phyloP scores from a whole-genome alignment of 2,888 invertebrate species.

The Amblyjoppa proteus region DNA sequence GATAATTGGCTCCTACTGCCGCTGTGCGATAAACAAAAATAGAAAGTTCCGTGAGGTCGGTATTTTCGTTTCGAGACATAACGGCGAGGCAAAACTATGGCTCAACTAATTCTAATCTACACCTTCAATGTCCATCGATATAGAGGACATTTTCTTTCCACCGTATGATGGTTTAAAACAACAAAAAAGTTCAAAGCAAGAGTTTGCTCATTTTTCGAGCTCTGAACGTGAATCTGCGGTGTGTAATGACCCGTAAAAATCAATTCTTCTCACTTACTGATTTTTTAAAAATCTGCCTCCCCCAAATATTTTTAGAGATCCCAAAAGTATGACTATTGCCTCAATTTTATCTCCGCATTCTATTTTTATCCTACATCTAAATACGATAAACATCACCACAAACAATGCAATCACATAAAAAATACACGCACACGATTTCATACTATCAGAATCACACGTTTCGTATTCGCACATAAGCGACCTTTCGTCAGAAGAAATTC shows the following conservation, averaged over 20 bases:
- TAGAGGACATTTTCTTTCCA: too few species aligned
- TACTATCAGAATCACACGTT: not conserved
- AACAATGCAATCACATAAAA: too few species aligned
- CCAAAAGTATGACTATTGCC: not conserved
- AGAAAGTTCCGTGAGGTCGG: constrained; percentile 55
- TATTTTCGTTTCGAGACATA: constrained; percentile 17
- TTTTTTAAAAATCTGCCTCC: not conserved
- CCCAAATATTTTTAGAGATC: not conserved
- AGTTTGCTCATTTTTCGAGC: too few species aligned
- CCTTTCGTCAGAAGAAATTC: not conserved
- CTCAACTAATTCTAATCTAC: not conserved
- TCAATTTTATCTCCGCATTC: not conserved
- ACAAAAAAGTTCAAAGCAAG: too few species aligned
- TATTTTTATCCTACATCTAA: not conserved
- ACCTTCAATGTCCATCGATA: not conserved
- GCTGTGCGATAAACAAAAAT: constrained; percentile 78
- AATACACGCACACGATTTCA: not conserved
- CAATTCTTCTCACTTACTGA: not conserved
- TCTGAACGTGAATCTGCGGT: not conserved
- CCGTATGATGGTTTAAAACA: too few species aligned
- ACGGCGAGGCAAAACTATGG: not conserved
- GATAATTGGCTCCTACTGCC: constrained; percentile 87
- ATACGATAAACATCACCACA: not conserved
- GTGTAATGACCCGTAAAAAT: not conserved
- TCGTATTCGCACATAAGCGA: not conserved